phyloP scores from a whole-genome alignment of 2,797 vertebrate species.

The Poecilia picta region DNA sequence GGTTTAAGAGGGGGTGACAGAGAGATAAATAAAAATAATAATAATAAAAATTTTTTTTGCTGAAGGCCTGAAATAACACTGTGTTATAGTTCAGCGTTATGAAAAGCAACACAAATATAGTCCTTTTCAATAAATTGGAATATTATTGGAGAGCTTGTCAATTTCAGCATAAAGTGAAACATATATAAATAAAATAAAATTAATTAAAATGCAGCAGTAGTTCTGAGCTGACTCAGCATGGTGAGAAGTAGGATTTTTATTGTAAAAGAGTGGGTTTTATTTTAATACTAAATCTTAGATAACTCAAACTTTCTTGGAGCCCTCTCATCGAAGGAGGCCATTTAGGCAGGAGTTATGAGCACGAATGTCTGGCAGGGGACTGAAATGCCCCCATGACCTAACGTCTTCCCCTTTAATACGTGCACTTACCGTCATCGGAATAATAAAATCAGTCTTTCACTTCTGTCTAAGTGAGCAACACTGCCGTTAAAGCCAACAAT shows the following conservation, averaged over 20 bases:
- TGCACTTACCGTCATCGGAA: conserved; percentile 22
- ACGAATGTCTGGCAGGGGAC: conserved; percentile 15
- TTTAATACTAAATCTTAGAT: background rate
- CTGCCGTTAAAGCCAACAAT: conserved; percentile 22
- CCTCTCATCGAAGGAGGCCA: background rate
- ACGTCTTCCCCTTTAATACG: conserved; percentile 32
- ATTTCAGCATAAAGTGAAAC: background rate
- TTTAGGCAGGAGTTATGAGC: conserved; percentile 38
- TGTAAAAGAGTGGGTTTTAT: background rate
- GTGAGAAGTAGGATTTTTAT: background rate
- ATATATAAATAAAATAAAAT: background rate
- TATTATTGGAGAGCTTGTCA: background rate
- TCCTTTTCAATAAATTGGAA: background rate
- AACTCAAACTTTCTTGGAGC: background rate
- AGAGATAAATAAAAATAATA: background rate
- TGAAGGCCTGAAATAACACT: background rate
- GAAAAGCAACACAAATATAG: background rate
- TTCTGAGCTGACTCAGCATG: background rate
- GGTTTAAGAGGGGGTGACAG: background rate
- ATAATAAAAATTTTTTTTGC: background rate
- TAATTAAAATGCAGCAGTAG: background rate
- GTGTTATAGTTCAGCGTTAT: background rate
- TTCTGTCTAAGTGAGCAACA: conserved; percentile 14
- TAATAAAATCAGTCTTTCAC: background rate
- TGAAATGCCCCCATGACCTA: conserved; percentile 37